phyloP scores from a whole-genome alignment of 2,113 vertebrate genomes.

The Equus przewalskii region DNA sequence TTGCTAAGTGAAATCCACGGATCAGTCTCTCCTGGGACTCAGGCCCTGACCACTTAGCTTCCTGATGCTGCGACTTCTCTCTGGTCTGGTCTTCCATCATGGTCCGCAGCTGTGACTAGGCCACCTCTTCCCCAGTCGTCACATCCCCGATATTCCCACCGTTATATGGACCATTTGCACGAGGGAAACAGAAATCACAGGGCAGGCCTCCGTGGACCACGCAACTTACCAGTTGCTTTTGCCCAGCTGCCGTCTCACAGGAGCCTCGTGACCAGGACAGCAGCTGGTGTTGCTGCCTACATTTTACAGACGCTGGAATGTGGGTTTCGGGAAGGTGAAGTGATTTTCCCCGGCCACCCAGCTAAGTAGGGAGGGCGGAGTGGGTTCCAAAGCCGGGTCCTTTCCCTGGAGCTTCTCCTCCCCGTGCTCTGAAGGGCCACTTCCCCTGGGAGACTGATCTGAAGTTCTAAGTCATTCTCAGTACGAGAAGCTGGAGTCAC shows the following conservation, averaged over 20 bases:
- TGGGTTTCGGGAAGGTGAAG: too few species aligned
- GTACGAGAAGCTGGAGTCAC: rapidly evolving
- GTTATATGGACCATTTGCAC: rapidly evolving
- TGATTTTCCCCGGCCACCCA: not conserved
- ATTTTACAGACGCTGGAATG: not conserved
- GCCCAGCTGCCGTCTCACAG: rapidly evolving
- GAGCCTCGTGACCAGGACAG: rapidly evolving
- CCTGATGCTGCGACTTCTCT: rapidly evolving
- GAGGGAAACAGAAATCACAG: not conserved
- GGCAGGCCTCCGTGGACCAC: rapidly evolving
- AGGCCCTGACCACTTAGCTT: rapidly evolving
- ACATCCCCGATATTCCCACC: not conserved
- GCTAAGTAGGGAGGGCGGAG: not conserved
- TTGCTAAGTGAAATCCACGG: not conserved
- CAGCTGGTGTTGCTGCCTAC: not conserved
- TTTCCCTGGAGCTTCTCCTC: too few species aligned
- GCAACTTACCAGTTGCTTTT: not conserved
- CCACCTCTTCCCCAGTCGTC: not conserved
- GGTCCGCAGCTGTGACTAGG: too few species aligned
- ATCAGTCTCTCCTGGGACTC: not conserved
- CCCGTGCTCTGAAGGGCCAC: rapidly evolving
- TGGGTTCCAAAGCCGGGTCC: rapidly evolving
- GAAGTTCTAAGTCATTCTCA: not conserved
- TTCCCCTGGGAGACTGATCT: too few species aligned
- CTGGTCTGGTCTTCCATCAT: not conserved